phyloP scores from a whole-genome alignment of 2,888 invertebrate genomes.

The Gymnosoma rotundatum region DNA sequence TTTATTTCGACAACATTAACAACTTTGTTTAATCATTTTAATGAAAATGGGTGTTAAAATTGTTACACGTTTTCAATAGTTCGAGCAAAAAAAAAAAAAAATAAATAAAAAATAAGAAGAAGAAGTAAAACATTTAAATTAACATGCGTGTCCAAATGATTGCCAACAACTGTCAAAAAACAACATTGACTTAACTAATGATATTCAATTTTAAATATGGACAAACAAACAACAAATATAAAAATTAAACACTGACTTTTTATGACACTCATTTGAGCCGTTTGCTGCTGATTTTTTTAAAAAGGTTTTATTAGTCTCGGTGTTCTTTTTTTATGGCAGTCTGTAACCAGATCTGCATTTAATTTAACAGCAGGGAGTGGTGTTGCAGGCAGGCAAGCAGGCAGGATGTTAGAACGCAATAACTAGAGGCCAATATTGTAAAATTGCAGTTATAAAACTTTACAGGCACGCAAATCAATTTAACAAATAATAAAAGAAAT shows the following conservation, averaged over 20 bases:
- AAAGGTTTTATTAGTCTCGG: background rate
- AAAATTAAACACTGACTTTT: constrained; percentile 34
- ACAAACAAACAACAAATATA: constrained; percentile 33
- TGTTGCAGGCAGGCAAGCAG: constrained; percentile 9
- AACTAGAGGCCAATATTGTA: constrained; percentile 49
- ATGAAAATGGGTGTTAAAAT: constrained; percentile 13
- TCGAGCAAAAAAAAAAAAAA: background rate
- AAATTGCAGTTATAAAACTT: constrained; percentile 55
- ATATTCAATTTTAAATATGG: constrained; percentile 54
- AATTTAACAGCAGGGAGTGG: constrained; percentile 66
- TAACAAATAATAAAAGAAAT: constrained; percentile 65
- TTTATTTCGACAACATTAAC: background rate
- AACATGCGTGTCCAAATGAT: constrained; percentile 58
- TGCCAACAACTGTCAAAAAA: constrained; percentile 55
- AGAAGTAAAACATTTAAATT: background rate
- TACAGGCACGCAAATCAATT: constrained; percentile 62
- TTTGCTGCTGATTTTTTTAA: constrained; percentile 59
- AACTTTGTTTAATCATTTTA: background rate
- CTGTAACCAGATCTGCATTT: constrained; percentile 68
- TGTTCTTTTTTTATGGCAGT: constrained; percentile 17
- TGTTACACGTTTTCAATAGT: constrained; percentile 21
- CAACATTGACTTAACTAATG: constrained; percentile 52
- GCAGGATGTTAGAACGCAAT: constrained; percentile 20
- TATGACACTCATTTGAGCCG: constrained; percentile 59
- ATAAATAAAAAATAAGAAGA: background rate